phyloP scores from a whole-genome alignment of 1,140 invertebrate species.

The Muscidifurax raptorellus region DNA sequence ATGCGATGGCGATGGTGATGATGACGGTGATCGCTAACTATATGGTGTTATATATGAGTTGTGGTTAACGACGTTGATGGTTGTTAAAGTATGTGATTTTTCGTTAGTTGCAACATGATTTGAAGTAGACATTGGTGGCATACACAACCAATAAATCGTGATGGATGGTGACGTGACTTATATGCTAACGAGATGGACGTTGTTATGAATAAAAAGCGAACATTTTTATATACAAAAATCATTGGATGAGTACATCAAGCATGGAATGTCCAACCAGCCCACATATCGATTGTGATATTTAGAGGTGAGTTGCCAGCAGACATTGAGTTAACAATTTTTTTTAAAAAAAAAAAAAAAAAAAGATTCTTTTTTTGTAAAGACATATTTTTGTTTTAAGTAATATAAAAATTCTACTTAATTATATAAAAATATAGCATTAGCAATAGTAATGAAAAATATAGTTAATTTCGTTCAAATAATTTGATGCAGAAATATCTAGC shows the following conservation, averaged over 20 bases:
- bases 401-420: no score
- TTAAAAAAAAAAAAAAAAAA: no score
- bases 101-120: background rate
- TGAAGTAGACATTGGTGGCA: no score
- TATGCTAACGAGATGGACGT: background rate
- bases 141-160: no score
- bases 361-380: no score
- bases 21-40: slow-evolving; percentile 22
- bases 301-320: background rate
- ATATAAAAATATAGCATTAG: background rate
- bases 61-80: background rate
- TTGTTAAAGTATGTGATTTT: background rate
- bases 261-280: background rate
- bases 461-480: background rate
- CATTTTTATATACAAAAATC: background rate
- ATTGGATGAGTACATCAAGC: background rate
- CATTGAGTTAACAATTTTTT: background rate
- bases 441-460: background rate
- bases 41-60: background rate
- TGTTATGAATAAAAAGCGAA: background rate
- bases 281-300: background rate
- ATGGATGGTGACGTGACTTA: no score
- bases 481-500: no score
- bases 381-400: no score
- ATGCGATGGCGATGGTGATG: background rate